Conservation (phyloP, 2,888 invertebrate genomes). For the Lithophane leautieri region DNA sequence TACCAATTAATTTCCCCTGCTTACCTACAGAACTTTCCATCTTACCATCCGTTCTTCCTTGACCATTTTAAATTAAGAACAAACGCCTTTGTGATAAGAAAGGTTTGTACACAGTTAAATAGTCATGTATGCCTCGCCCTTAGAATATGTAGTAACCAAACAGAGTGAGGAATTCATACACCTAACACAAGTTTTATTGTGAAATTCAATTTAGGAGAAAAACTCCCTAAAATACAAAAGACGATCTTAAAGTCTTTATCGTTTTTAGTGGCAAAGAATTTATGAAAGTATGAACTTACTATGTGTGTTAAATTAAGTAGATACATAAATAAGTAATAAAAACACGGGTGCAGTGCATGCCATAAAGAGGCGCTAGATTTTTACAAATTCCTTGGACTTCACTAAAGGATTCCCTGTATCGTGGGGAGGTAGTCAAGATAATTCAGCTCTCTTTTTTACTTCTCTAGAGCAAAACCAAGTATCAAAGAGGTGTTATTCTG, state of each 20-base stretch:
- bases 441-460: background rate
- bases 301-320: background rate
- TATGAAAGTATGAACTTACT: background rate
- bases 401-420: background rate
- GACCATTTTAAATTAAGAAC: constrained; percentile 58
- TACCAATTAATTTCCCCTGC: background rate
- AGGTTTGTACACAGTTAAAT: constrained; percentile 72
- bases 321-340: no score
- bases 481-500: background rate
- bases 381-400: background rate
- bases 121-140: constrained; percentile 68
- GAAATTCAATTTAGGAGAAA: background rate
- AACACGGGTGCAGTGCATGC: no score
- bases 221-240: background rate
- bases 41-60: constrained; percentile 28
- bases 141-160: constrained; percentile 63
- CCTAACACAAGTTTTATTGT: constrained; percentile 3
- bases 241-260: no score
- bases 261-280: background rate
- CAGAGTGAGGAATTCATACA: constrained; percentile 48
- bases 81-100: constrained; percentile 65
- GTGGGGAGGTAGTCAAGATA: background rate
- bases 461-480: background rate
- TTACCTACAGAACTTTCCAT: constrained; percentile 30
- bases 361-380: no score